phyloP scores from a whole-genome alignment of 2,113 vertebrate genomes.

The Rostratula benghalensis region DNA sequence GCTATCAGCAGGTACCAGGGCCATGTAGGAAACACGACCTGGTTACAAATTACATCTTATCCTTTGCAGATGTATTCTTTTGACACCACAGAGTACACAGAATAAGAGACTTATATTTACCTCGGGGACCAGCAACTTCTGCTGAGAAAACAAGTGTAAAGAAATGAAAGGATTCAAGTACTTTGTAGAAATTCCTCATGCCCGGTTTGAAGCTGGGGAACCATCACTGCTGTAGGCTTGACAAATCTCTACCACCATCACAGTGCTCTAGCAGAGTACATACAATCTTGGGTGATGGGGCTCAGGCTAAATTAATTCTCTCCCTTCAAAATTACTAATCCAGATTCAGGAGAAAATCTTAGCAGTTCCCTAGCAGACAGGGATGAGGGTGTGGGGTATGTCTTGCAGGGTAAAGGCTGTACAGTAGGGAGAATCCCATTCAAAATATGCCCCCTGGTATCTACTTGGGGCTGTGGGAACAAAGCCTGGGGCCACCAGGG shows the following conservation, averaged over 20 bases:
- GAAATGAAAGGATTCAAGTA: background rate
- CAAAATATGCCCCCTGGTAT: background rate
- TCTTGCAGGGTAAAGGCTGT: background rate
- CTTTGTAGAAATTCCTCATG: background rate
- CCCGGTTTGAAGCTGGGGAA: background rate
- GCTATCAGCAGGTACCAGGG: conserved; percentile 31
- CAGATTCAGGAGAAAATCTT: background rate
- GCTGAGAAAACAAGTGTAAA: background rate
- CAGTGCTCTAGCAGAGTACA: rapidly evolving
- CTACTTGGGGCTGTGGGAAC: background rate
- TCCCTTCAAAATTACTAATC: background rate
- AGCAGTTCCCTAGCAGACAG: background rate
- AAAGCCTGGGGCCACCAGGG: background rate
- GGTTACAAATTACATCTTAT: conserved; percentile 8
- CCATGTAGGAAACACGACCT: background rate
- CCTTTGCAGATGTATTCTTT: background rate
- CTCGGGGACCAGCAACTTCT: background rate
- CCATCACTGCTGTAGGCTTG: background rate
- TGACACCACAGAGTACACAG: background rate
- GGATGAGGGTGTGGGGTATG: rapidly evolving
- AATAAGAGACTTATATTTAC: conserved; percentile 8
- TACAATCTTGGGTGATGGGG: background rate
- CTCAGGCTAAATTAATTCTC: background rate
- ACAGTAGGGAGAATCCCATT: background rate
- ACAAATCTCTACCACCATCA: background rate